These are phyloP conservation scores for Peromyscus maniculatus DNA, from an alignment of 2,113 vertebrate genomes.

Conservation along the genomic window DNA sequence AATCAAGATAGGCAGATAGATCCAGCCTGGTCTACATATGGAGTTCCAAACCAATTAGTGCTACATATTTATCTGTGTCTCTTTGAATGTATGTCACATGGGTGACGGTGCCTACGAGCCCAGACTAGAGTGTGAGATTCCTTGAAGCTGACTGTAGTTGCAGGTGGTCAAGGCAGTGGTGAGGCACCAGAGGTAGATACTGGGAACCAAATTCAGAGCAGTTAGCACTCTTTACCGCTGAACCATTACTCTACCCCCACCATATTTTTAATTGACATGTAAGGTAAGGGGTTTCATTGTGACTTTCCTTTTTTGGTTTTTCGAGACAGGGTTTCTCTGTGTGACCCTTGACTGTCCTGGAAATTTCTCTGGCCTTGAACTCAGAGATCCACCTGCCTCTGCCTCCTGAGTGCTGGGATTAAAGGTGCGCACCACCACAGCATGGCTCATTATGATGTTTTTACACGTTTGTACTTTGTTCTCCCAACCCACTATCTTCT, in stretches of 20 bases:
- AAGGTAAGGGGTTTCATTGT: not conserved
- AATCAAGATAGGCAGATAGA: not conserved
- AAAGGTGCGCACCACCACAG: not conserved
- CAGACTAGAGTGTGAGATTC: not conserved
- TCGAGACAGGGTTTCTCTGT: not conserved
- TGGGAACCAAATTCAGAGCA: not conserved
- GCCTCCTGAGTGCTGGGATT: not conserved
- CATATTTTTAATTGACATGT: not conserved
- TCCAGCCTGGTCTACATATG: not conserved
- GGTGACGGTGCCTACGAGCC: not conserved
- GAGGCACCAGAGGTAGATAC: not conserved
- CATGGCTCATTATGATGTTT: not conserved
- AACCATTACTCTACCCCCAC: not conserved
- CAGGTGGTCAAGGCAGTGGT: not conserved
- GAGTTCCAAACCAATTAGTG: not conserved
- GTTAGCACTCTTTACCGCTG: not conserved
- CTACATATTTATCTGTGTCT: not conserved
- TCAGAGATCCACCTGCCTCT: not conserved
- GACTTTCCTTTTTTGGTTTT: not conserved
- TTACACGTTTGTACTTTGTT: not conserved
- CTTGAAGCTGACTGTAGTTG: not conserved
- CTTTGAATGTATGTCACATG: not conserved
- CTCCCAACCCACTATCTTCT: not conserved
- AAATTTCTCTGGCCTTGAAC: not conserved
- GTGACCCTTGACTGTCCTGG: not conserved